Evolutionary conservation across 2,113 vertebrate genomes (phyloP), one percentile per base, ranked within the genome.

Genomic region (Hippocampus abdominalis): DNA sequence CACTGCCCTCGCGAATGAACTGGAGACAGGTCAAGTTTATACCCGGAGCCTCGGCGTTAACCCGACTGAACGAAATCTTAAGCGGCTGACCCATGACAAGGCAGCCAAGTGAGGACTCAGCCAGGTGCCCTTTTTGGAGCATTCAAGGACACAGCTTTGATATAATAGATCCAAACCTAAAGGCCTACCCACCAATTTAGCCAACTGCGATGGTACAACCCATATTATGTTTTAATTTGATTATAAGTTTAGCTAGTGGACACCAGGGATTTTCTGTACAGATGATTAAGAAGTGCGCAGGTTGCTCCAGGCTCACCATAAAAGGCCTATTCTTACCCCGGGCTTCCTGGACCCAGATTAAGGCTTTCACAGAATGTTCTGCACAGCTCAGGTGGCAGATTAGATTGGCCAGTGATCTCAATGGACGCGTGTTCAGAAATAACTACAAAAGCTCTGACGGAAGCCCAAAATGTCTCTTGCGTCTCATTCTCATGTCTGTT

Each of bases 181-280:
- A 70, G 44, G 66, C 54, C 53, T n/a, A 25, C 53, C n/a, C 4
- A 8, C 49, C 10, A 60, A 64, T 51, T 53, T 73, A 61, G 61
- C 54, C 20, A 51, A 12, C 70, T 42, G 42, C 68, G 3, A 64
- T 0, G 12, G 79, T 42, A 44, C 39, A 23, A 66, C 57, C 54
- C 59, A 44, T 62, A 73, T 64, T 75, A 68, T 53, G 69, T 66
- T 71, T 74, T 86, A 89, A 90, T 82, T 77, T 70, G 87, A 83
- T 90, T 84, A 90, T 46, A 39, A 66, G 64, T 71, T 89, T 77
- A 92, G 82, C 73, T 76, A 68, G 74, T 78, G 90, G 46, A 89
- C 88, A 84, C 9, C 48, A 6, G 39, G 87, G 90, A 91, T 91
- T 91, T 88, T 67, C 75, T 32, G 7, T 61, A 27, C 74, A 86